These are phyloP conservation scores for Dolichotis patagonum DNA, from an alignment of 2,113 vertebrate genomes.

Conservation along the genomic window DNA sequence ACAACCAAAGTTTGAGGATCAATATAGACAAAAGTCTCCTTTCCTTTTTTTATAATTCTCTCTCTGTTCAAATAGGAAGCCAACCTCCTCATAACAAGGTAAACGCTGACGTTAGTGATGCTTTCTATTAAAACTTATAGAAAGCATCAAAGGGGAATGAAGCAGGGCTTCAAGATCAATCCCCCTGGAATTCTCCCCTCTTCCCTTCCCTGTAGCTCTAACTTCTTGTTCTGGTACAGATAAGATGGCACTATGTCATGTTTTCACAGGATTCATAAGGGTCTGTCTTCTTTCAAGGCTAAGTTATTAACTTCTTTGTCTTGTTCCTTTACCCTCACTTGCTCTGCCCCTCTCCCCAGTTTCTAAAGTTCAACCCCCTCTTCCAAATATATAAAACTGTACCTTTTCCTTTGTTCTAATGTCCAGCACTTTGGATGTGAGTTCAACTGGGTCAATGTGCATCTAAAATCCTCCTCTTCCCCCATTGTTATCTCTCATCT, in stretches of 20 bases:
- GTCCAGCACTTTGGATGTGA: neutral
- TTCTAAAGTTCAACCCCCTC: neutral
- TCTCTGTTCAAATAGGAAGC: no score
- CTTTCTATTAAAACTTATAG: no score
- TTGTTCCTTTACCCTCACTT: neutral
- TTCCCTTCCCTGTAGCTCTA: no score
- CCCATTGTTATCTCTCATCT: neutral
- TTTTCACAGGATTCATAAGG: neutral
- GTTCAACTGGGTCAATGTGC: neutral
- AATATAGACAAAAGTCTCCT: no score
- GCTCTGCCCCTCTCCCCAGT: neutral
- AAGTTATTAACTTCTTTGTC: neutral
- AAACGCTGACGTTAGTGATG: no score
- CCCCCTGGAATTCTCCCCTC: no score
- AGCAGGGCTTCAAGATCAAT: no score
- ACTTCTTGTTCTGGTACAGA: no score
- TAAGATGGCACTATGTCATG: neutral
- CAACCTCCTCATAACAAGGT: no score
- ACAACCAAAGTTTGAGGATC: no score
- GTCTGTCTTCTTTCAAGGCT: neutral
- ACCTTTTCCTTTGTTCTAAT: neutral
- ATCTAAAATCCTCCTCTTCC: neutral
- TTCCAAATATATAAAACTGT: neutral
- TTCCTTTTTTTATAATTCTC: no score
- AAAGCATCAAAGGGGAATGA: no score